Conservation (phyloP, 2,797 vertebrate species). For the Leptatherina wallacei region DNA sequence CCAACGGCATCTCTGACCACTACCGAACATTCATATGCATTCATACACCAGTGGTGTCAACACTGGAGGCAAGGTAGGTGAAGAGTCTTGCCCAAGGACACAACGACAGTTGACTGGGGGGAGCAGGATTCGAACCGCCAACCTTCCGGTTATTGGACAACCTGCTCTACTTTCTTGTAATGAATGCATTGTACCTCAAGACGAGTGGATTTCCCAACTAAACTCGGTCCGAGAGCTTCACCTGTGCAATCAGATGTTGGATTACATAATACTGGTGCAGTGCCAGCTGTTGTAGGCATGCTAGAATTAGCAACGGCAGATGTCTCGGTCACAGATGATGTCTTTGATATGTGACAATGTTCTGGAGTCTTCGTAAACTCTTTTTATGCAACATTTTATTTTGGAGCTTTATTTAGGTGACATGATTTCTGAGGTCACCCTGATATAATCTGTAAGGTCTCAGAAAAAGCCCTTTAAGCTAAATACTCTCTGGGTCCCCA, state of each 20-base stretch:
- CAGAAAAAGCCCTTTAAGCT: too few relatives aligned
- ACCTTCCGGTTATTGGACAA: too few relatives aligned
- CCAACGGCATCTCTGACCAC: too few relatives aligned
- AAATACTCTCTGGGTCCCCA: neutral
- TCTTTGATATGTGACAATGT: neutral
- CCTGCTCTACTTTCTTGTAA: too few relatives aligned
- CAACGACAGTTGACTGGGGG: too few relatives aligned
- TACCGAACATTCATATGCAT: too few relatives aligned
- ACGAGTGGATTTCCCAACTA: neutral
- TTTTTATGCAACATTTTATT: neutral
- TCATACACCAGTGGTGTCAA: too few relatives aligned
- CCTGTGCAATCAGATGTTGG: neutral
- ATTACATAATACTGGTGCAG: neutral
- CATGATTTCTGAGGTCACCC: neutral
- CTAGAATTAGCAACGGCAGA: neutral
- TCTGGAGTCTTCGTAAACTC: neutral
- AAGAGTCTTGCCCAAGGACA: too few relatives aligned
- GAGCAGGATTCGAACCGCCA: too few relatives aligned
- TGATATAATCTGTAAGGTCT: neutral
- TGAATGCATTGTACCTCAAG: too few relatives aligned
- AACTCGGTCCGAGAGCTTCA: neutral
- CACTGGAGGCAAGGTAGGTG: too few relatives aligned
- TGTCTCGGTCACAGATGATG: neutral
- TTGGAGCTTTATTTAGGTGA: neutral
- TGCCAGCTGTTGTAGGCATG: conserved; percentile 1